Evolutionary conservation across 1,140 invertebrate species (phyloP).

Genomic region (Pollicipes pollicipes): DNA sequence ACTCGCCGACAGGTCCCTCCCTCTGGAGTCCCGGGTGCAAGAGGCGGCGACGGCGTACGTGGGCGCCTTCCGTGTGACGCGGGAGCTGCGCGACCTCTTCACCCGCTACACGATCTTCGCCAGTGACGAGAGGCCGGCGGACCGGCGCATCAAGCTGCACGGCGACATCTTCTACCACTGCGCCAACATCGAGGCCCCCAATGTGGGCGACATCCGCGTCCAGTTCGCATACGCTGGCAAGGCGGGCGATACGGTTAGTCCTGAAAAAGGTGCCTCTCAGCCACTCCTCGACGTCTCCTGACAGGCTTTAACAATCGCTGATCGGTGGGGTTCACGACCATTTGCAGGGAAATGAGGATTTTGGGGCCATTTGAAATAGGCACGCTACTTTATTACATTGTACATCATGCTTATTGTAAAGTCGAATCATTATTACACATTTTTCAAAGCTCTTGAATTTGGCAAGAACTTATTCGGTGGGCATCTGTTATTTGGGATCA

Average conservation of each 20-base stretch:
- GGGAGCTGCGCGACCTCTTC: constrained; percentile 52
- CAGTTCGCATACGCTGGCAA: constrained; percentile 66
- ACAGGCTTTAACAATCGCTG: not conserved
- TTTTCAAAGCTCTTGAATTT: too few relatives aligned
- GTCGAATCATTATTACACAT: too few relatives aligned
- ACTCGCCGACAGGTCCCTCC: too few relatives aligned
- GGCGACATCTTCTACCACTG: constrained; percentile 68
- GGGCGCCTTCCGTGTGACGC: constrained; percentile 33
- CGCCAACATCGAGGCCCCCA: constrained; percentile 58
- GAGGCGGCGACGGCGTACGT: too few relatives aligned
- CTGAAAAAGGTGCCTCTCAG: not conserved
- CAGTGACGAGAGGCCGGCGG: constrained; percentile 60
- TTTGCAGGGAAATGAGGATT: too few relatives aligned
- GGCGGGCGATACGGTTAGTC: constrained; percentile 47
- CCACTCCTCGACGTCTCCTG: constrained; percentile 8
- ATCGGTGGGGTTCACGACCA: not conserved
- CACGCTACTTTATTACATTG: too few relatives aligned
- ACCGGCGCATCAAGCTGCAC: constrained; percentile 61
- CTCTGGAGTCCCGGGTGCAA: too few relatives aligned
- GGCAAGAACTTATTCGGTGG: too few relatives aligned
- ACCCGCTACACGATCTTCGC: constrained; percentile 56
- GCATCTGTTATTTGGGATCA: too few relatives aligned
- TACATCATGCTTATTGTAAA: too few relatives aligned
- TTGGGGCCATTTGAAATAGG: too few relatives aligned
- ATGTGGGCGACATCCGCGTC: constrained; percentile 61